These are phyloP conservation scores for Melanchra persicariae DNA, from an alignment of 2,888 invertebrate species.

Conservation along the genomic window DNA sequence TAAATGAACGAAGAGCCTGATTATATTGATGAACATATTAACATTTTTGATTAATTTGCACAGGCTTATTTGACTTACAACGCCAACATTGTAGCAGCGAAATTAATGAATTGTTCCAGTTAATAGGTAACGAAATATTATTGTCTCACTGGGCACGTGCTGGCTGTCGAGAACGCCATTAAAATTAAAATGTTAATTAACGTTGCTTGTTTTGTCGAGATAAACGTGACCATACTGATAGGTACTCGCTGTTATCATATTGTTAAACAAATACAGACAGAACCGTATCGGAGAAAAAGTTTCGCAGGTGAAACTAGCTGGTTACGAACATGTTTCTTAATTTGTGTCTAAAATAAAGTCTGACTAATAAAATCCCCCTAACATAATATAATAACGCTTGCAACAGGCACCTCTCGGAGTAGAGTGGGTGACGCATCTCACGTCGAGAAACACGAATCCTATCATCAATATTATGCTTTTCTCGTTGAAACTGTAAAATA, in stretches of 20 bases:
- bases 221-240: slow-evolving; percentile 30
- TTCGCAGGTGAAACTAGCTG: background rate
- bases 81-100: slow-evolving; percentile 18
- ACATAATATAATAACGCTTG: too few species aligned
- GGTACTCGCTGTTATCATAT: slow-evolving; percentile 18
- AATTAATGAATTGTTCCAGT: slow-evolving; percentile 44
- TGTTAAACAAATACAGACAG: slow-evolving; percentile 24
- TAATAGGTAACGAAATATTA: slow-evolving; percentile 45
- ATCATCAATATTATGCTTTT: too few species aligned
- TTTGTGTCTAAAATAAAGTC: background rate
- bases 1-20: slow-evolving; percentile 8
- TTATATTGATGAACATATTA: background rate
- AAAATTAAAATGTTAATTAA: slow-evolving; percentile 50
- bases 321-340: background rate
- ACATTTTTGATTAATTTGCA: slow-evolving; percentile 26
- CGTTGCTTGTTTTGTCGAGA: slow-evolving; percentile 20
- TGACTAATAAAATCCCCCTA: background rate
- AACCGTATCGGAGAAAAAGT: background rate
- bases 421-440: background rate
- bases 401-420: background rate
- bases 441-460: slow-evolving; percentile 21
- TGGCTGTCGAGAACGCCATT: background rate
- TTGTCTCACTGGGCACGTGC: slow-evolving; percentile 26
- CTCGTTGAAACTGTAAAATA: slow-evolving; percentile 18
- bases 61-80: slow-evolving; percentile 26